Evolutionary conservation across 2,113 vertebrate species (phyloP).

Genomic region (Galeopterus variegatus): DNA sequence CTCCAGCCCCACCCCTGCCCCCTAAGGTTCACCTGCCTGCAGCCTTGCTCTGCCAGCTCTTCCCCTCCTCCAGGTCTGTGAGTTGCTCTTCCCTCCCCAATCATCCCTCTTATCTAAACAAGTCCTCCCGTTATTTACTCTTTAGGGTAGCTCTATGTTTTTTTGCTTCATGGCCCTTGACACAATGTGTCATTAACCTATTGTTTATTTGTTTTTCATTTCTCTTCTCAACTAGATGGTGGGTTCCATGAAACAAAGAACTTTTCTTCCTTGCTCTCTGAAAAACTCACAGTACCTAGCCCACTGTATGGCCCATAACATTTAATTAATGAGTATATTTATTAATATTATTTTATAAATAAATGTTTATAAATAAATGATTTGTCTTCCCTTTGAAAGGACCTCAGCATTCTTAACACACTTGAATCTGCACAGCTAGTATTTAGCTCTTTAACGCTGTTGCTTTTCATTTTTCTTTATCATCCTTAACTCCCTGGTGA

Average conservation of each 20-base stretch:
- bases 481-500: background rate
- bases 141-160: background rate
- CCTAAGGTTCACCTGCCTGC: background rate
- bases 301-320: background rate
- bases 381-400: background rate
- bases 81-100: background rate
- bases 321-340: background rate
- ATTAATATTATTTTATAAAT: background rate
- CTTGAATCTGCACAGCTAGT: background rate
- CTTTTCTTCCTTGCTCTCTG: background rate
- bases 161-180: background rate
- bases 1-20: background rate
- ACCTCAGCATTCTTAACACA: background rate
- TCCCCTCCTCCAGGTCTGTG: too few relatives aligned
- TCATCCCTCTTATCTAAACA: background rate
- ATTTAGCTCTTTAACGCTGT: background rate
- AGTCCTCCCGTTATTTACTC: background rate
- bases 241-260: background rate
- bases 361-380: slow-evolving; percentile 19
- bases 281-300: background rate
- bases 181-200: background rate
- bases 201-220: background rate
- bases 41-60: background rate
- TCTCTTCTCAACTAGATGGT: background rate
- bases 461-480: background rate